Evolutionary conservation across 2,888 invertebrate genomes (phyloP).

Genomic region (Fabriciana adippe): DNA sequence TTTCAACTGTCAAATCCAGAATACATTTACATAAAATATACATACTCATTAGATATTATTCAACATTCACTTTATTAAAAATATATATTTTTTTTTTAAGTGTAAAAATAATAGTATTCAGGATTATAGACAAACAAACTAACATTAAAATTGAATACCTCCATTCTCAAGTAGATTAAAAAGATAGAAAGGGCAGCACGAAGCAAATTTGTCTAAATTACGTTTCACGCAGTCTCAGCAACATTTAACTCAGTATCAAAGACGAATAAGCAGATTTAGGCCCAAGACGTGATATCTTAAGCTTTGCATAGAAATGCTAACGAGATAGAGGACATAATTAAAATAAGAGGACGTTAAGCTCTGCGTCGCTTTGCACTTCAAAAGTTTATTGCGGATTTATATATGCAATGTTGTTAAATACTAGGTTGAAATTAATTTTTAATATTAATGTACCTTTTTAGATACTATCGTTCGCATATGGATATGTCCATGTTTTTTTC

Average conservation of each 20-base stretch:
- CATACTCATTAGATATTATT: too few species aligned
- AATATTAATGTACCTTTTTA: not conserved
- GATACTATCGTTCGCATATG: too few species aligned
- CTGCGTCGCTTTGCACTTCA: slow-evolving; percentile 11
- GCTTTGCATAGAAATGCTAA: slow-evolving; percentile 32
- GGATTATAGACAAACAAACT: too few species aligned
- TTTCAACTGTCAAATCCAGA: too few species aligned
- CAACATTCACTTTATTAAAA: too few species aligned
- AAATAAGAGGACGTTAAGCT: slow-evolving; percentile 32
- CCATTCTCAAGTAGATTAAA: not conserved
- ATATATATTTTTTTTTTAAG: too few species aligned
- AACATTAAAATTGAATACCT: not conserved
- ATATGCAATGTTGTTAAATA: not conserved
- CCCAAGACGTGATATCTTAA: slow-evolving; percentile 18
- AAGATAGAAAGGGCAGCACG: not conserved
- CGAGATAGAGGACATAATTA: slow-evolving; percentile 28
- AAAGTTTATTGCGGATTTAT: slow-evolving; percentile 16
- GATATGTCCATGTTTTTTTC: too few species aligned
- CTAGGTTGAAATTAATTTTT: not conserved
- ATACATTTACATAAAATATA: too few species aligned
- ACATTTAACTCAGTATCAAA: slow-evolving; percentile 18
- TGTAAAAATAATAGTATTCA: too few species aligned
- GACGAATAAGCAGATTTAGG: slow-evolving; percentile 24
- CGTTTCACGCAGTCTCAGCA: slow-evolving; percentile 13
- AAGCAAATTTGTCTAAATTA: slow-evolving; percentile 16